phyloP scores from a whole-genome alignment of 2,888 invertebrate species.

The Nudaria mundana region DNA sequence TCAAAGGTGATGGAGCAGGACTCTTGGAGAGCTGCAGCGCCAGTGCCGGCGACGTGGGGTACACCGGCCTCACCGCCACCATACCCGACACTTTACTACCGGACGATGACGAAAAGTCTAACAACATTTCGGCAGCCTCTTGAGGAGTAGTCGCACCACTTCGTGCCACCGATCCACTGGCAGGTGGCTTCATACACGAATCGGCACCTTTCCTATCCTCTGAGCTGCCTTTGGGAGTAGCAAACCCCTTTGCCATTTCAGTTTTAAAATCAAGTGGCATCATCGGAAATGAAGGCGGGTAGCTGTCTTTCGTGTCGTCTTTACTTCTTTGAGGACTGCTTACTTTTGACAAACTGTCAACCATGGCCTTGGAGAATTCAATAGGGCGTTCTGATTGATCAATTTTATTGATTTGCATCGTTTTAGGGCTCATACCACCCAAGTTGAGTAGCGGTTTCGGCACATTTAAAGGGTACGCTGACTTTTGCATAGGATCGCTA shows the following conservation, averaged over 20 bases:
- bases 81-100: slow-evolving; percentile 79
- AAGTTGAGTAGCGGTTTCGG: slow-evolving; percentile 72
- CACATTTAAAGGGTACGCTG: slow-evolving; percentile 69
- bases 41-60: slow-evolving; percentile 82
- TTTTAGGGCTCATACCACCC: slow-evolving; percentile 71
- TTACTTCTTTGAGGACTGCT: slow-evolving; percentile 62
- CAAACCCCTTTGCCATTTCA: slow-evolving; percentile 71
- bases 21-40: slow-evolving; percentile 89
- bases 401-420: slow-evolving; percentile 48
- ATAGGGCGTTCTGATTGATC: slow-evolving; percentile 59
- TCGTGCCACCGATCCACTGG: slow-evolving; percentile 64
- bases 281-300: slow-evolving; percentile 56
- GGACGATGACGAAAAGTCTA: slow-evolving; percentile 84
- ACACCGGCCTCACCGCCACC: slow-evolving; percentile 79
- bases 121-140: slow-evolving; percentile 83
- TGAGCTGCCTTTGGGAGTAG: slow-evolving; percentile 66
- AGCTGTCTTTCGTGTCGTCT: slow-evolving; percentile 65
- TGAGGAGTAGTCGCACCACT: slow-evolving; percentile 77
- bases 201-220: slow-evolving; percentile 75
- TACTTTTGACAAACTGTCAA: slow-evolving; percentile 64
- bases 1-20: slow-evolving; percentile 86
- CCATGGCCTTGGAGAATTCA: slow-evolving; percentile 62
- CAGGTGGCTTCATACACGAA: slow-evolving; percentile 72
- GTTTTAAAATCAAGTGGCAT: slow-evolving; percentile 73
- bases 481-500: slow-evolving; percentile 64